Evolutionary conservation across 2,797 vertebrate species (phyloP).

Genomic region (Rhinophrynus dorsalis): DNA sequence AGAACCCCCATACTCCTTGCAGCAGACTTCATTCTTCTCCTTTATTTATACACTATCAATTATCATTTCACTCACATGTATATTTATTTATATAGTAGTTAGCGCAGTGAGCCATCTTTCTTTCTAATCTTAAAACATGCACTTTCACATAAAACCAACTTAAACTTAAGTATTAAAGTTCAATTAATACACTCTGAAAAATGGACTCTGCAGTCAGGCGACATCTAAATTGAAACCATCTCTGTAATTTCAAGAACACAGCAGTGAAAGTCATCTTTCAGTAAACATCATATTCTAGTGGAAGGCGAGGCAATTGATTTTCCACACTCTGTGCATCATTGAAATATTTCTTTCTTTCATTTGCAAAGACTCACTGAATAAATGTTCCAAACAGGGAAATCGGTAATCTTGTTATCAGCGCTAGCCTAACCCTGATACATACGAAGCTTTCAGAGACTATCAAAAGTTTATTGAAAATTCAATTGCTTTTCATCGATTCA

Average conservation of each 20-base stretch:
- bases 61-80: no score
- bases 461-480: slow-evolving; percentile 19
- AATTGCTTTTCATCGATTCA: slow-evolving; percentile 40
- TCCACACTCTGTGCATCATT: slow-evolving; percentile 30
- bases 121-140: no score
- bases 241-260: not conserved
- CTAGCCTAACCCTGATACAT: slow-evolving; percentile 15
- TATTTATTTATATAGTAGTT: no score
- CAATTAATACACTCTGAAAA: not conserved
- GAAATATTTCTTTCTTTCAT: slow-evolving; percentile 8
- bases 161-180: no score
- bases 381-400: slow-evolving; percentile 35
- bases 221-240: not conserved
- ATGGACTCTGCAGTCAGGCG: not conserved
- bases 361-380: slow-evolving; percentile 22
- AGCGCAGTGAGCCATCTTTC: no score
- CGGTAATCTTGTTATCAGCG: slow-evolving; percentile 29
- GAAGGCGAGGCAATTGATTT: not conserved
- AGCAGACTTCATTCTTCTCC: no score
- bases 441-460: slow-evolving; percentile 4
- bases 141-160: no score
- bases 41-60: no score
- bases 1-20: no score
- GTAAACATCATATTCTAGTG: slow-evolving; percentile 21
- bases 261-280: slow-evolving; percentile 7